Conservation (phyloP, 1,140 invertebrate genomes). For the Drosophila nannoptera region DNA sequence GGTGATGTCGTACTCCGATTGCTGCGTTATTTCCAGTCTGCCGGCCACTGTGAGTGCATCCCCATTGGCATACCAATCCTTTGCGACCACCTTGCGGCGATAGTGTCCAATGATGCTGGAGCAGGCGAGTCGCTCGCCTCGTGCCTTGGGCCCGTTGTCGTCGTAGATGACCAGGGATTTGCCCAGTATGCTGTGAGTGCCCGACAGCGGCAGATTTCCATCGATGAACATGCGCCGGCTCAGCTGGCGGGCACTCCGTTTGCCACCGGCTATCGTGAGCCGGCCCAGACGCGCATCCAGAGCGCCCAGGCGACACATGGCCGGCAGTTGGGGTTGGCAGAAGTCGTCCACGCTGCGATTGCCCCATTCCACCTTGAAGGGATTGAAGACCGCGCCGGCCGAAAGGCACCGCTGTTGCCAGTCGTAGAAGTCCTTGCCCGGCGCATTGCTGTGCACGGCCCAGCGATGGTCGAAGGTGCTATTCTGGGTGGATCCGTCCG, state of each 20-base stretch:
- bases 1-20: constrained; percentile 90
- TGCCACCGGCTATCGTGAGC: constrained; percentile 87
- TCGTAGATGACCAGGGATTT: constrained; percentile 93
- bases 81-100: constrained; percentile 89
- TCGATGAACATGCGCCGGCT: constrained; percentile 91
- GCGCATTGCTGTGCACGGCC: constrained; percentile 83
- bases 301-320: constrained; percentile 84
- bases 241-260: constrained; percentile 82
- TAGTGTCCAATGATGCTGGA: constrained; percentile 88
- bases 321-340: constrained; percentile 81
- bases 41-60: constrained; percentile 83
- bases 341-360: constrained; percentile 80
- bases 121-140: constrained; percentile 93
- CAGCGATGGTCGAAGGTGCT: constrained; percentile 88
- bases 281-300: constrained; percentile 85
- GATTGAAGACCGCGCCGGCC: constrained; percentile 89
- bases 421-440: constrained; percentile 93
- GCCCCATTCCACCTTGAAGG: constrained; percentile 84
- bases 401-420: constrained; percentile 92
- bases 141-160: constrained; percentile 90
- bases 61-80: constrained; percentile 92
- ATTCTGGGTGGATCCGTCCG: constrained; percentile 90
- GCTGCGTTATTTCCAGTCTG: constrained; percentile 89
- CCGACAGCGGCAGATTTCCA: constrained; percentile 86
- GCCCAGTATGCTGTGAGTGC: constrained; percentile 86